Percentiles rank a stretch among this genome's conserved stretches.
These are phyloP conservation scores for Rhinophrynus dorsalis DNA, from an alignment of 2,797 vertebrate species.

Conservation along the genomic window DNA sequence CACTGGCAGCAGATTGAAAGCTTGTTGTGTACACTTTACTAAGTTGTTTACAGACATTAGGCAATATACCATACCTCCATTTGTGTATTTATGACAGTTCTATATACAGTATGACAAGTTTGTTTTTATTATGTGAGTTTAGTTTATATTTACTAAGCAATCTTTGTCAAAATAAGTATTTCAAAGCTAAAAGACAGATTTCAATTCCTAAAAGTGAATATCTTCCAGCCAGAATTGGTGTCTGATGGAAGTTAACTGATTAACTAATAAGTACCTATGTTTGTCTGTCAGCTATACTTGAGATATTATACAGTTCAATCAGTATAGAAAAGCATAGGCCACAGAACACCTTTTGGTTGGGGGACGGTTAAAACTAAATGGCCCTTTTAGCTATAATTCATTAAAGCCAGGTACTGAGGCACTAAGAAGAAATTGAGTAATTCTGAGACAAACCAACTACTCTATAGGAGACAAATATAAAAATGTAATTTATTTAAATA, in stretches of 20 bases:
- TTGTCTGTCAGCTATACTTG: not conserved
- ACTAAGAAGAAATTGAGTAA: too few relatives aligned
- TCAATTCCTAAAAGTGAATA: not conserved
- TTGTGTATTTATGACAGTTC: not conserved
- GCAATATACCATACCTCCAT: conserved; percentile 14
- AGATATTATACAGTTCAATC: not conserved
- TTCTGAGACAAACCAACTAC: too few relatives aligned
- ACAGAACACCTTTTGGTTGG: not conserved
- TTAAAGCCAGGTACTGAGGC: too few relatives aligned
- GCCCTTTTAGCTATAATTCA: too few relatives aligned
- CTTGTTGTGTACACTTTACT: conserved; percentile 36
- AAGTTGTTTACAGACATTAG: conserved; percentile 35
- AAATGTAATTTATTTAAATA: too few relatives aligned
- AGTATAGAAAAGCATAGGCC: not conserved
- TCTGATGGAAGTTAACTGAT: not conserved
- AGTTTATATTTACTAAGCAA: not conserved
- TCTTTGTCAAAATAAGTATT: too few relatives aligned
- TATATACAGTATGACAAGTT: not conserved
- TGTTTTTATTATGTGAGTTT: not conserved
- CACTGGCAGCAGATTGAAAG: conserved; percentile 31
- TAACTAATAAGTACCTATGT: not conserved
- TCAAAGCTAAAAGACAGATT: not conserved
- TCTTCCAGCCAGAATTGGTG: not conserved
- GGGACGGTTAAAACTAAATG: too few relatives aligned
- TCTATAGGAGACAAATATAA: too few relatives aligned